Conservation (phyloP, 2,888 invertebrate genomes). For the Coelopa pilipes region DNA sequence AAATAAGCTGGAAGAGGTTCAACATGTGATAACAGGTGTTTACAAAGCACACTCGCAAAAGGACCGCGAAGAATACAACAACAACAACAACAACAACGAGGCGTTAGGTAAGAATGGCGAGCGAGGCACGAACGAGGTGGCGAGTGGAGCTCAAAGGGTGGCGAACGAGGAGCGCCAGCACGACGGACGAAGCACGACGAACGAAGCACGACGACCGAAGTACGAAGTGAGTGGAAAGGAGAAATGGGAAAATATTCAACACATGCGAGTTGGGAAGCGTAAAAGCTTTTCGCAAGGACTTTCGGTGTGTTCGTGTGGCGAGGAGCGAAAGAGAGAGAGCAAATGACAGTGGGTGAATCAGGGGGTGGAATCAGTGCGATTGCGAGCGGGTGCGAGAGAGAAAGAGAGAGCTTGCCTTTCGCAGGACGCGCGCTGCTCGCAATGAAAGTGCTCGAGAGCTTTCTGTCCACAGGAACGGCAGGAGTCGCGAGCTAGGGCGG, state of each 20-base stretch:
- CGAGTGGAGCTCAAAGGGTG: constrained; percentile 32
- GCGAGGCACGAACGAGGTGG: constrained; percentile 37
- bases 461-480: background rate
- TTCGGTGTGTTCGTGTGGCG: background rate
- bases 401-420: too few relatives aligned
- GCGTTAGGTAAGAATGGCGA: too few relatives aligned
- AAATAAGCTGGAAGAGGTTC: constrained; percentile 44
- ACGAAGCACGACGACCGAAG: background rate
- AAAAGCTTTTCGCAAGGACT: constrained; percentile 33
- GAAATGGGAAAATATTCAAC: constrained; percentile 23
- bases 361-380: too few relatives aligned
- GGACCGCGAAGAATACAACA: too few relatives aligned
- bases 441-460: constrained; percentile 18
- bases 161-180: background rate
- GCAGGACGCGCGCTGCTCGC: constrained; percentile 5
- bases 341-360: background rate
- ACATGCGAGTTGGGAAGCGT: constrained; percentile 22
- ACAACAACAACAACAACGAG: too few relatives aligned
- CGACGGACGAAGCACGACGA: background rate
- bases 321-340: background rate
- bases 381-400: too few relatives aligned
- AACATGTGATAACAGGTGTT: constrained; percentile 57
- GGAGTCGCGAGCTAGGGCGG: too few relatives aligned
- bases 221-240: constrained; percentile 21
- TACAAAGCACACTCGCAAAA: constrained; percentile 38